Evolutionary conservation across 2,888 invertebrate genomes (phyloP).

Genomic region (Lymantria monacha): DNA sequence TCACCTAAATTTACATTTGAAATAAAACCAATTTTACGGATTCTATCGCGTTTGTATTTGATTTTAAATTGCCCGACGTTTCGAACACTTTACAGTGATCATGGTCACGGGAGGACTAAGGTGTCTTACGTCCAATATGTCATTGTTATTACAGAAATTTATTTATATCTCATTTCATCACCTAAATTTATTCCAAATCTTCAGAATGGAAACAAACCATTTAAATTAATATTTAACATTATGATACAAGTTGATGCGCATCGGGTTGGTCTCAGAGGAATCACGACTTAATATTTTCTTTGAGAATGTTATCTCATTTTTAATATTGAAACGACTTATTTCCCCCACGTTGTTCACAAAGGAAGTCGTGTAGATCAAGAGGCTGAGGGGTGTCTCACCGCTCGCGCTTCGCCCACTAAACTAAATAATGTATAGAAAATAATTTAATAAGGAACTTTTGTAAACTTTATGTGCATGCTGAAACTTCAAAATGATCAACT

Average conservation of each 20-base stretch:
- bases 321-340: constrained; percentile 75
- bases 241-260: constrained; percentile 76
- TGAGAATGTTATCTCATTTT: constrained; percentile 78
- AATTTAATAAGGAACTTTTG: constrained; percentile 30
- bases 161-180: too few species aligned
- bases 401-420: constrained; percentile 26
- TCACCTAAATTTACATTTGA: too few species aligned
- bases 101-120: too few species aligned
- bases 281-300: constrained; percentile 79
- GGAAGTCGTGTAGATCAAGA: constrained; percentile 60
- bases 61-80: too few species aligned
- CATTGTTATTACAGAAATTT: too few species aligned
- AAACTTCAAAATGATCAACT: background rate
- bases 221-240: constrained; percentile 75
- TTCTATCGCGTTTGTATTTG: too few species aligned
- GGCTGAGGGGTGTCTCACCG: constrained; percentile 36
- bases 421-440: constrained; percentile 33
- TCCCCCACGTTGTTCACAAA: constrained; percentile 65
- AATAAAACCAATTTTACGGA: too few species aligned
- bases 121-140: too few species aligned
- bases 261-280: constrained; percentile 69
- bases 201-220: constrained; percentile 57
- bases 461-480: constrained; percentile 18
- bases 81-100: too few species aligned
- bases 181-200: background rate